phyloP scores from a whole-genome alignment of 2,888 invertebrate genomes.

The Asteroscopus sphinx region DNA sequence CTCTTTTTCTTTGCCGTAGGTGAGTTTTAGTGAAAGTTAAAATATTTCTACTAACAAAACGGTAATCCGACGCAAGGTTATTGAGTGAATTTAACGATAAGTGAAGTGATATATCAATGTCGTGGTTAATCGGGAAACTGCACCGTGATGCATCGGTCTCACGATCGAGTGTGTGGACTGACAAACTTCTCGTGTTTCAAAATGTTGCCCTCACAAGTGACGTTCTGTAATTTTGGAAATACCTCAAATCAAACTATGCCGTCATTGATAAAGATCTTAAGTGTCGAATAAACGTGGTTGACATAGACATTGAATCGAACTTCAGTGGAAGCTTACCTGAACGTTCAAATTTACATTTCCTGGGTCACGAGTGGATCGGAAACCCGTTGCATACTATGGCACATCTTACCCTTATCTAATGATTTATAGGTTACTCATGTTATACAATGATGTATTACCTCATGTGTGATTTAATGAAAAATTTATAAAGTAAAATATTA shows the following conservation, averaged over 20 bases:
- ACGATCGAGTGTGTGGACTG: conserved; percentile 53
- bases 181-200: conserved; percentile 37
- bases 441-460: background rate
- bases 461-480: background rate
- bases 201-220: conserved; percentile 51
- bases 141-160: conserved; percentile 66
- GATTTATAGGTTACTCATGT: background rate
- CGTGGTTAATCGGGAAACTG: conserved; percentile 60
- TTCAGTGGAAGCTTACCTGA: background rate
- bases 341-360: conserved; percentile 24
- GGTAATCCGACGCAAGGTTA: conserved; percentile 43
- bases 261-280: conserved; percentile 28
- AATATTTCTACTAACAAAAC: conserved; percentile 68
- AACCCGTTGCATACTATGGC: conserved; percentile 1
- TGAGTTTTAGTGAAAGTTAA: conserved; percentile 80
- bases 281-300: conserved; percentile 12
- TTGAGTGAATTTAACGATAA: conserved; percentile 70
- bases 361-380: conserved; percentile 15
- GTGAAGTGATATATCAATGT: conserved; percentile 82
- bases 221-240: conserved; percentile 21
- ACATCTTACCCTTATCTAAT: background rate
- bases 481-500: conserved; percentile 1
- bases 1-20: conserved; percentile 86
- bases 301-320: conserved; percentile 18
- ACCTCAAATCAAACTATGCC: too few species aligned